Evolutionary conservation across 1,140 invertebrate genomes (phyloP).

Genomic region (Drosophila oshimai): DNA sequence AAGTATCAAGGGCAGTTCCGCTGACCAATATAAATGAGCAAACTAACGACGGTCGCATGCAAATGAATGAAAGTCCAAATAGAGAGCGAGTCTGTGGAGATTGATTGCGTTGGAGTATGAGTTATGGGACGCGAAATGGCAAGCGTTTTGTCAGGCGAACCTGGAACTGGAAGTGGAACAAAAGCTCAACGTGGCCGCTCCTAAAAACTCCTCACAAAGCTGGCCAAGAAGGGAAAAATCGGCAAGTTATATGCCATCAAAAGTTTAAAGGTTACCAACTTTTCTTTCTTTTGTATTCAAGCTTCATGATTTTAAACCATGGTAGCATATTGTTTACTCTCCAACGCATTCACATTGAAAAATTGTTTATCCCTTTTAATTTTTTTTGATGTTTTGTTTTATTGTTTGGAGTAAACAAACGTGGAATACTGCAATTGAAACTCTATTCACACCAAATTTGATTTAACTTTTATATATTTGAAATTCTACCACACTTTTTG

Average conservation of each 20-base stretch:
- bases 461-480: constrained; percentile 34
- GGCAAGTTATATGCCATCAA: background rate
- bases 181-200: constrained; percentile 15
- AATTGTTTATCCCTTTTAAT: background rate
- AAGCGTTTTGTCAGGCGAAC: background rate
- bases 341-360: constrained; percentile 7
- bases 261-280: background rate
- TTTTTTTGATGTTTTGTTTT: background rate
- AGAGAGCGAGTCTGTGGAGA: constrained; percentile 25
- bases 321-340: constrained; percentile 24
- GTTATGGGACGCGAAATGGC: constrained; percentile 26
- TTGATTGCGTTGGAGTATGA: constrained; percentile 48
- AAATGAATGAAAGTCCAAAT: constrained; percentile 36
- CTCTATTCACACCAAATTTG: constrained; percentile 47
- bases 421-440: constrained; percentile 37
- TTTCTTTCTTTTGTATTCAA: background rate
- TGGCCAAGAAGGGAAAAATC: background rate
- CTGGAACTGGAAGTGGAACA: background rate
- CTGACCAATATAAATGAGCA: constrained; percentile 53
- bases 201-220: constrained; percentile 14
- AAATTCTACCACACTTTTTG: constrained; percentile 27
- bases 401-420: constrained; percentile 37
- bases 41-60: constrained; percentile 40
- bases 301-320: constrained; percentile 5
- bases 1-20: constrained; percentile 17